Base-by-base conservation (phyloP, 2,888 invertebrate genomes). In the Tetranychus truncatus region DNA sequence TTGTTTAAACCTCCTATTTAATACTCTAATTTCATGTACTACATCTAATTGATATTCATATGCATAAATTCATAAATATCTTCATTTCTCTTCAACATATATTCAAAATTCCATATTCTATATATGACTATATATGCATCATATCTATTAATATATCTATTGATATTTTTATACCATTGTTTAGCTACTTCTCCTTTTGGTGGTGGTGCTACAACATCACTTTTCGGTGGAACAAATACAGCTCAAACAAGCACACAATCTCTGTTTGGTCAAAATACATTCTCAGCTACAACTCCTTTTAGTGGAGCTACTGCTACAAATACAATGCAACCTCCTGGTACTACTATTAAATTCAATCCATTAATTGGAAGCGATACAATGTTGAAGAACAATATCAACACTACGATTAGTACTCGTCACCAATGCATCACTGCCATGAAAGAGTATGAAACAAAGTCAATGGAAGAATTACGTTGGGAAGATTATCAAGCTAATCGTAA, bases 371-470 rank as follows among this genome's bases (percentile, higher is more conserved):
- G 89, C 0, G 99, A 99, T 81, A 91, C 93, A 0, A 89, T 95
- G 84, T 87, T 92, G 81, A 95, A 95, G 83, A 89, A 89, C 78
- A 93, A 94, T 0, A 86, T 88, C 3, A 67, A 45, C 21, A 89
- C 89, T 81, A 91, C 87, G 78, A 93, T 99, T 78, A 91, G 88
- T 80, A 97, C 95, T 0, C 89, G 92, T 80, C 94, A 95, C 82
- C 92, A 95, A 82, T 96, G 96, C 82, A 96, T 99, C 77, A 95
- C 95, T 0, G 93, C 93, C 76, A 99, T 99, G 99, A 95, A 95
- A 85, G 95, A 97, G 82, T 99, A 97, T 82, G 96, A 97, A 81
- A 84, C 82, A 73, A 99, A 97, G 83, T 93, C 93, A 0, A 83
- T 97, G 44, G 99, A 99, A 84, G 99, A 99, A 82, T 84, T 99